These are phyloP conservation scores for Macquaria australasica DNA, from an alignment of 2,113 vertebrate genomes.

Conservation along the genomic window DNA sequence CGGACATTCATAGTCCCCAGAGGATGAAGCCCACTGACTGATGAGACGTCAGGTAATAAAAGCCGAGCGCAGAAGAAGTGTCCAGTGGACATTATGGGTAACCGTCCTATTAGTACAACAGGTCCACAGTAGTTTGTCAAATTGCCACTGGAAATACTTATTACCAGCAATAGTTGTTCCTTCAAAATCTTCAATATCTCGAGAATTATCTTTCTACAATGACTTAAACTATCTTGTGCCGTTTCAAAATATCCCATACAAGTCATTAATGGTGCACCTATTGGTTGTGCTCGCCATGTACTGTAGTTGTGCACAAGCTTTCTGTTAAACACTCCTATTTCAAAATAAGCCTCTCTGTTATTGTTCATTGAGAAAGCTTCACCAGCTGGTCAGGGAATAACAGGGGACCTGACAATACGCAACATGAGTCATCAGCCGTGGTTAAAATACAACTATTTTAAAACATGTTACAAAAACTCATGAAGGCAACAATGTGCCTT, in stretches of 20 bases:
- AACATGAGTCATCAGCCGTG: slow-evolving; percentile 46
- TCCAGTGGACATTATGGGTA: neutral
- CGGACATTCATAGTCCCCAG: neutral
- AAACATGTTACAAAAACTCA: neutral
- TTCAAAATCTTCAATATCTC: neutral
- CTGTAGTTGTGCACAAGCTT: neutral
- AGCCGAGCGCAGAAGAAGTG: neutral
- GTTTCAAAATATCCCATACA: neutral
- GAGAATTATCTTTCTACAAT: neutral
- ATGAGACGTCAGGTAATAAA: neutral
- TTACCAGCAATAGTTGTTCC: neutral
- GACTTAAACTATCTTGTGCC: neutral
- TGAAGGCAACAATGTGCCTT: neutral
- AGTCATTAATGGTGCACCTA: neutral
- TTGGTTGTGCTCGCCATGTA: neutral
- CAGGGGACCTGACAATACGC: slow-evolving; percentile 41
- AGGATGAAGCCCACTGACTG: neutral
- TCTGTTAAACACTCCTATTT: slow-evolving; percentile 15
- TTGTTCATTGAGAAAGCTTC: slow-evolving; percentile 37
- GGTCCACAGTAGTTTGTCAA: neutral
- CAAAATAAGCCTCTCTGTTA: slow-evolving; percentile 23
- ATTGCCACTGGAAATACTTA: neutral
- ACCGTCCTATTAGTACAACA: neutral
- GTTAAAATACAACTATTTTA: slow-evolving; percentile 47
- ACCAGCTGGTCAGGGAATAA: slow-evolving; percentile 49